These are phyloP conservation scores for Ditula angustiorana DNA, from an alignment of 2,888 invertebrate genomes.

Conservation along the genomic window DNA sequence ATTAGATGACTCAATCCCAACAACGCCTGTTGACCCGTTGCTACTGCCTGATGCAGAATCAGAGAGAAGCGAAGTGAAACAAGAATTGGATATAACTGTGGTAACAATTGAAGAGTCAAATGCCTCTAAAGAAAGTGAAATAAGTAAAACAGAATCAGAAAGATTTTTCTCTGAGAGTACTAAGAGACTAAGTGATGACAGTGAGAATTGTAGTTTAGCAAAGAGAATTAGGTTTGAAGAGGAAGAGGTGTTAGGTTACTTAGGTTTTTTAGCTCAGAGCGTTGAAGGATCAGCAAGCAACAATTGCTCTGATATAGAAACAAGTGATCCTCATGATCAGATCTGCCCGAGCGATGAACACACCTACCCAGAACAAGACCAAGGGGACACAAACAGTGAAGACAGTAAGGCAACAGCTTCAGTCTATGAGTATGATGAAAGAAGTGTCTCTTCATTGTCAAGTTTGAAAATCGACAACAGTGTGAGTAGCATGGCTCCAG, in stretches of 20 bases:
- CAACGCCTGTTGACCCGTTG: slow-evolving; percentile 78
- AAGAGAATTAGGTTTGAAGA: slow-evolving; percentile 76
- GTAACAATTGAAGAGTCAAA: slow-evolving; percentile 74
- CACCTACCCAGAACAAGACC: slow-evolving; percentile 65
- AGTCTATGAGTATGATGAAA: slow-evolving; percentile 77
- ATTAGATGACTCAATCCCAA: slow-evolving; percentile 73
- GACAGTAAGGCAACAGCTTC: slow-evolving; percentile 72
- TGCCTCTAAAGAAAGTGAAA: slow-evolving; percentile 67
- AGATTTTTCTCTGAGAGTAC: slow-evolving; percentile 61
- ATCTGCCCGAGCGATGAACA: slow-evolving; percentile 64
- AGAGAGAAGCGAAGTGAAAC: slow-evolving; percentile 69
- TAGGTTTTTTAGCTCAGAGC: slow-evolving; percentile 56
- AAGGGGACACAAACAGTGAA: slow-evolving; percentile 72
- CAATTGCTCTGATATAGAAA: slow-evolving; percentile 66
- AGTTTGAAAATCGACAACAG: slow-evolving; percentile 75
- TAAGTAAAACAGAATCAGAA: slow-evolving; percentile 65
- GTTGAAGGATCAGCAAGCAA: slow-evolving; percentile 52
- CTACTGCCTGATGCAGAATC: slow-evolving; percentile 72
- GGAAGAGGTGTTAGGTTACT: slow-evolving; percentile 60
- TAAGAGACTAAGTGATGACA: slow-evolving; percentile 73
- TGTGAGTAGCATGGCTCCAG: slow-evolving; percentile 55
- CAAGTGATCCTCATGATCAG: slow-evolving; percentile 64
- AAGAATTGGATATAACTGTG: slow-evolving; percentile 72
- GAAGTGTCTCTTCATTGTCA: slow-evolving; percentile 70
- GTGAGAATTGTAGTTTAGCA: slow-evolving; percentile 61